Percentiles rank a stretch among this genome's conserved stretches.
Evolutionary conservation across 2,797 vertebrate genomes (phyloP).

Genomic region (Avahi laniger): DNA sequence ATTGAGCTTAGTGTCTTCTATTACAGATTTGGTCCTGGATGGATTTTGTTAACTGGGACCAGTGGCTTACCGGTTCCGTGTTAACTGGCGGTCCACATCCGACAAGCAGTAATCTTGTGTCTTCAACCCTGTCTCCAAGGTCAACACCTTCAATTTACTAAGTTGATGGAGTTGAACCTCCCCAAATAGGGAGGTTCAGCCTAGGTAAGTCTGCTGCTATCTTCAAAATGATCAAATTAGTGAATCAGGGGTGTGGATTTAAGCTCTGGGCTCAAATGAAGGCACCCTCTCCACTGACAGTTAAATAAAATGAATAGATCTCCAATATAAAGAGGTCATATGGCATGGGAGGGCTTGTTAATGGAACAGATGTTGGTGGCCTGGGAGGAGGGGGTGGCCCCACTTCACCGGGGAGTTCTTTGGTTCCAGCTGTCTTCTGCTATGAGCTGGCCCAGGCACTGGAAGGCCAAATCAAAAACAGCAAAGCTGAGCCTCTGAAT

Average conservation of each 20-base stretch:
- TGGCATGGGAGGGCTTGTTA: too few relatives aligned
- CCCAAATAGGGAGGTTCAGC: background rate
- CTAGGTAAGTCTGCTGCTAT: background rate
- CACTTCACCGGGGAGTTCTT: background rate
- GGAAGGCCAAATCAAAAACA: background rate
- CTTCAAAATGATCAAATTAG: background rate
- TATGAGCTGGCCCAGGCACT: too few relatives aligned
- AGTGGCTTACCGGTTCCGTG: background rate
- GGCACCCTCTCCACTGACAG: background rate
- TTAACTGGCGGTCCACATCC: background rate
- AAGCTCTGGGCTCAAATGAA: background rate
- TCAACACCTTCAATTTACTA: background rate
- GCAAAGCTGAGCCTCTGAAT: background rate
- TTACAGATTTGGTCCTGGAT: background rate
- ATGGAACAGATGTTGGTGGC: background rate
- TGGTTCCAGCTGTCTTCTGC: background rate
- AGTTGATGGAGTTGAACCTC: background rate
- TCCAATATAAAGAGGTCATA: background rate
- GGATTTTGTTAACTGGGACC: conserved; percentile 46
- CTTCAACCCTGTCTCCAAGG: background rate
- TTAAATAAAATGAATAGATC: background rate
- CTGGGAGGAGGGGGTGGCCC: too few relatives aligned
- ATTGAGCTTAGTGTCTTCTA: conserved; percentile 11
- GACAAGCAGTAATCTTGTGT: background rate
- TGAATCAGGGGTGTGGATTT: background rate